Base-by-base conservation (phyloP, 2,888 invertebrate species). In the Melanotus villosus region DNA sequence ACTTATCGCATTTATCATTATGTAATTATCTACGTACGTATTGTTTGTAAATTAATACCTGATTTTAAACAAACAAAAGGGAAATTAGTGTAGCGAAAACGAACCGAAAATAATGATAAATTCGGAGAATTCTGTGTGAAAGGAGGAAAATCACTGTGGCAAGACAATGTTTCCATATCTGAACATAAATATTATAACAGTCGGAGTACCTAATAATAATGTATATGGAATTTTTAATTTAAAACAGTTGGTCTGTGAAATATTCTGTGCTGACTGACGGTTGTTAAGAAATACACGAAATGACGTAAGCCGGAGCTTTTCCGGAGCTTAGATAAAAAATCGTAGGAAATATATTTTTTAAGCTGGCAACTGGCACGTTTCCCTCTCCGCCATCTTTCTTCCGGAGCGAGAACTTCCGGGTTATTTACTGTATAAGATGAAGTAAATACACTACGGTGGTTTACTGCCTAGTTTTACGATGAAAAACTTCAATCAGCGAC, bases 291-390 rank as follows among this genome's bases (percentile, higher is more conserved):
- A 65, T 34, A 47, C 36, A 18, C 62, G 34, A 63, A 63, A 63
- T 59, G 52, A 45, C 43, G 58, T 30, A 63, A 43, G 50, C 47
- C 32, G 26, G 47, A 26, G 59, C 68, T 64, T 69, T 65, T 64
- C 67, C 63, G 59, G 36, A 45, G 63, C 67, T 70, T 57, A 67
- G 58, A 70, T 68, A 71, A 71, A 71, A 71, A 67, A 71, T 66
- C 38, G 64, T 52, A 67, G 26, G 59, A 56, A 64, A 71, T 67
- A 71, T 57, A 70, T 65, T 70, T 70, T 70, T 59, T 60, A 71
- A 69, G 69, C 65, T 52, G 58, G 66, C 69, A 67, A 71, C 69
- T 64, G 66, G 69, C 71, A 69, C 73, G 68, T 69, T 73, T 71
- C 66, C 64, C 65, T 63, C 59, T 50, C 38, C 71, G 70, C 66